Evolutionary conservation across 2,888 invertebrate species (phyloP), one percentile per base, ranked within the genome.

Genomic region (Amiota mariae): DNA sequence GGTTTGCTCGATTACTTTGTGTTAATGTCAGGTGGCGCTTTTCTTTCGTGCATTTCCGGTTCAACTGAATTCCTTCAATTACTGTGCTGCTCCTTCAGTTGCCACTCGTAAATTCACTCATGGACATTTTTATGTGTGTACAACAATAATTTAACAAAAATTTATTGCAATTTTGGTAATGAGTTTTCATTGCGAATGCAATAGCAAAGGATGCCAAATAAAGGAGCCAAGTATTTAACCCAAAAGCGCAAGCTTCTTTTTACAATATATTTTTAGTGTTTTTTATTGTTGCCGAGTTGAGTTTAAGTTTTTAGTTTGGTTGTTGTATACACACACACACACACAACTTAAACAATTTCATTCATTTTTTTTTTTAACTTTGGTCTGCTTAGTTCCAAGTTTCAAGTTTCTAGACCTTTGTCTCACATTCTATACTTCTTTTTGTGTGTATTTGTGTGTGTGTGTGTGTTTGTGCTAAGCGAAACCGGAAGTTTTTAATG

Each of bases 401-500:
- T 36, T n/a, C n/a, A n/a, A n/a, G n/a, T n/a, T 36, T 36, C 36
- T 4, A 36, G 36, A 6, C 0, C 36, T 36, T 36, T 36, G 36
- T 36, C 36, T 36, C 36, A 36, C 36, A 36, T 36, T 36, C 36
- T 6, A 13, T 63, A 46, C 46, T 36, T 36, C 9, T 13, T 18
- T 63, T 8, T 67, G 66, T 36, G 47, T 68, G 64, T 76, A 64
- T 73, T n/a, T 63, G 48, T 74, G 18, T 73, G 36, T 57, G 72
- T 46, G 66, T 70, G 54, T 70, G 57, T 73, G 73, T 73, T 57
- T 61, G 47, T 75, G 76, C 59, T 72, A 59, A 51, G 74, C 81
- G 84, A 84, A 85, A 84, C 81, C 85, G 83, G 83, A 85, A 84
- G 85, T 84, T 84, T 59, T 84, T 84, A 84, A 85, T 83, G 83